phyloP scores from a whole-genome alignment of 1,140 invertebrate genomes.

The Araneus ventricosus region DNA sequence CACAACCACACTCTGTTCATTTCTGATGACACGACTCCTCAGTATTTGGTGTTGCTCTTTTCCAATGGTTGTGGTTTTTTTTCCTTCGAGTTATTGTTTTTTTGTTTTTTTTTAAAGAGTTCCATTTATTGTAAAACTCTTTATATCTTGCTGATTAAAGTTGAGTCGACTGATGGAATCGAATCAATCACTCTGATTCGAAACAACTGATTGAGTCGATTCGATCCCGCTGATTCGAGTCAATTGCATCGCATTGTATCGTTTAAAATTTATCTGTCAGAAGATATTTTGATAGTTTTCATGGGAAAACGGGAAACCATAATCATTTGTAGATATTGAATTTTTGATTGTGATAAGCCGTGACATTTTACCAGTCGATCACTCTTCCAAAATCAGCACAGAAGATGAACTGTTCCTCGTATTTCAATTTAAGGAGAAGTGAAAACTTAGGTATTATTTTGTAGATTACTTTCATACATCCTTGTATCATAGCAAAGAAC shows the following conservation, averaged over 20 bases:
- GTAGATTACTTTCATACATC: slow-evolving; percentile 57
- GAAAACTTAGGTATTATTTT: slow-evolving; percentile 63
- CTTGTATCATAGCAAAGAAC: slow-evolving; percentile 15
- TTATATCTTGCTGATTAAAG: neutral
- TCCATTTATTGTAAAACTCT: slow-evolving; percentile 49
- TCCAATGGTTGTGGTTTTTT: slow-evolving; percentile 69
- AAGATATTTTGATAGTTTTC: slow-evolving; percentile 42
- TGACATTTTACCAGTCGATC: slow-evolving; percentile 35
- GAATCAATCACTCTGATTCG: neutral
- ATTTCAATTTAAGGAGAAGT: neutral
- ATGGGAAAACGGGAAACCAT: slow-evolving; percentile 16
- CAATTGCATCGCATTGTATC: neutral
- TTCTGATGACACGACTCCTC: slow-evolving; percentile 21
- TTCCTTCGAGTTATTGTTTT: neutral
- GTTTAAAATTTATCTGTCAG: neutral
- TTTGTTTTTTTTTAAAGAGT: neutral
- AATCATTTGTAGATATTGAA: slow-evolving; percentile 50
- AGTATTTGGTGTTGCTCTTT: slow-evolving; percentile 53
- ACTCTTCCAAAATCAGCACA: slow-evolving; percentile 35
- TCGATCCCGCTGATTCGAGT: neutral
- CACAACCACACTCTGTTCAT: slow-evolving; percentile 63
- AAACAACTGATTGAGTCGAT: neutral
- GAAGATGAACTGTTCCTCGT: slow-evolving; percentile 39
- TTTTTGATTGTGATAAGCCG: slow-evolving; percentile 45
- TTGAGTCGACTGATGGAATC: slow-evolving; percentile 6